A percentile compares a stretch with the other conserved stretches of the same genome.
Evolutionary conservation across 2,797 vertebrate genomes (phyloP).

Genomic region (Ctenochaetus hawaiiensis): DNA sequence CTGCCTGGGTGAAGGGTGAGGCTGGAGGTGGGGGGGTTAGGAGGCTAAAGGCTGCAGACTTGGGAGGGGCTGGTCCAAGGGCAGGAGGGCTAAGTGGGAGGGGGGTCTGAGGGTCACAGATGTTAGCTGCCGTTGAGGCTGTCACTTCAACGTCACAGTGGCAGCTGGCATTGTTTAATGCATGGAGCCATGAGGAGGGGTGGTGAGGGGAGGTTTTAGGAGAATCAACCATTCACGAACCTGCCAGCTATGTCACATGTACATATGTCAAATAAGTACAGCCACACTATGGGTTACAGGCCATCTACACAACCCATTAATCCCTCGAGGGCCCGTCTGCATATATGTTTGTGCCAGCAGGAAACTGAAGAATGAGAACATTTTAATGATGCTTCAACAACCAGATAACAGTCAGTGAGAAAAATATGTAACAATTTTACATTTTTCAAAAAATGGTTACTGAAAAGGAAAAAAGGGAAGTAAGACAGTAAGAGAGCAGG

Average conservation of each 20-base stretch:
- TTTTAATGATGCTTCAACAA: slow-evolving; percentile 16
- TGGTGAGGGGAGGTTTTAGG: not conserved
- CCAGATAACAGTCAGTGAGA: slow-evolving; percentile 2
- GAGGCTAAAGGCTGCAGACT: slow-evolving; percentile 38
- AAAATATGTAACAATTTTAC: not conserved
- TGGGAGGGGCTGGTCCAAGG: slow-evolving; percentile 58
- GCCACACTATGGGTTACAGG: slow-evolving; percentile 53
- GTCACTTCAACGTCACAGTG: slow-evolving; percentile 71
- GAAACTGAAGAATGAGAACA: slow-evolving; percentile 28
- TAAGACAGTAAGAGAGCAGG: not conserved
- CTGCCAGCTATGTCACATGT: slow-evolving; percentile 63
- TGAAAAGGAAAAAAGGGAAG: not conserved
- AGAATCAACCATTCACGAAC: slow-evolving; percentile 45
- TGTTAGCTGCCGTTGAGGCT: slow-evolving; percentile 76
- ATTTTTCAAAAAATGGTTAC: slow-evolving; percentile 6
- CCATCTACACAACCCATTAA: slow-evolving; percentile 55
- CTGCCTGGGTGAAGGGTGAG: slow-evolving; percentile 67
- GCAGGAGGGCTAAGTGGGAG: slow-evolving; percentile 51
- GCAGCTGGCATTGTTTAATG: slow-evolving; percentile 80
- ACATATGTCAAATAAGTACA: slow-evolving; percentile 72
- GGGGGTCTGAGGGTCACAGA: slow-evolving; percentile 71
- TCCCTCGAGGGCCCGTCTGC: slow-evolving; percentile 47
- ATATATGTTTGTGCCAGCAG: slow-evolving; percentile 34
- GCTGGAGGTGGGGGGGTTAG: slow-evolving; percentile 27
- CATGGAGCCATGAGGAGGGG: slow-evolving; percentile 22